Conservation (phyloP, 2,888 invertebrate genomes). For the Scaptomyza parva region DNA sequence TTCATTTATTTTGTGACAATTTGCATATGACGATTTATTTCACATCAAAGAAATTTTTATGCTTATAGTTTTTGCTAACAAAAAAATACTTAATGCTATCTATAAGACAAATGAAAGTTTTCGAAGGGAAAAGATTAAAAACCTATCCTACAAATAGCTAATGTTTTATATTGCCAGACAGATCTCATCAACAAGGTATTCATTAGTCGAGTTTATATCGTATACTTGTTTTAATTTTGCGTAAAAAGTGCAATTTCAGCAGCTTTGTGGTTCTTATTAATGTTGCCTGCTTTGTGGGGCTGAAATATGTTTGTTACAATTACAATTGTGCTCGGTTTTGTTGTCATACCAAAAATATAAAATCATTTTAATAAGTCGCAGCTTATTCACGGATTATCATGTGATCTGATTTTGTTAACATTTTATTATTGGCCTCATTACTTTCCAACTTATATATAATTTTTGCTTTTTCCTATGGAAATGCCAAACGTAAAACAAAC, state of each 20-base stretch:
- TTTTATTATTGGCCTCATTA: conserved; percentile 42
- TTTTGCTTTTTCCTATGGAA: too few species aligned
- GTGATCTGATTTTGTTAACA: conserved; percentile 25
- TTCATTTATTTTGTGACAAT: conserved; percentile 35
- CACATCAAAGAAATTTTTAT: neutral
- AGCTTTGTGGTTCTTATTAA: conserved; percentile 25
- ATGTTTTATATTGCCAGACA: neutral
- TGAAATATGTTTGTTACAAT: conserved; percentile 2
- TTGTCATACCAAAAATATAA: conserved; percentile 36
- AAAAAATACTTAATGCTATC: neutral
- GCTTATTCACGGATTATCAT: conserved; percentile 33
- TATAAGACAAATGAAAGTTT: neutral
- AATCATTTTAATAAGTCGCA: conserved; percentile 16
- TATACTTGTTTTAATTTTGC: conserved; percentile 12
- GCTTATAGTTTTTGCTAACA: neutral
- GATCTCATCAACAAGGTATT: neutral
- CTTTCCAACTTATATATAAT: too few species aligned
- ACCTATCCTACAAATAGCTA: neutral
- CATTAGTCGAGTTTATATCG: neutral
- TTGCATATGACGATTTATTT: conserved; percentile 20
- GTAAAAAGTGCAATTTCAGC: conserved; percentile 42
- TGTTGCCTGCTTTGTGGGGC: conserved; percentile 62
- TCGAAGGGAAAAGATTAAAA: neutral
- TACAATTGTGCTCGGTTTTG: conserved; percentile 13
- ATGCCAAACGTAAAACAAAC: conserved; percentile 37